These are phyloP conservation scores for Leptobrachium ailaonicum DNA, from an alignment of 2,113 vertebrate species.

Conservation along the genomic window DNA sequence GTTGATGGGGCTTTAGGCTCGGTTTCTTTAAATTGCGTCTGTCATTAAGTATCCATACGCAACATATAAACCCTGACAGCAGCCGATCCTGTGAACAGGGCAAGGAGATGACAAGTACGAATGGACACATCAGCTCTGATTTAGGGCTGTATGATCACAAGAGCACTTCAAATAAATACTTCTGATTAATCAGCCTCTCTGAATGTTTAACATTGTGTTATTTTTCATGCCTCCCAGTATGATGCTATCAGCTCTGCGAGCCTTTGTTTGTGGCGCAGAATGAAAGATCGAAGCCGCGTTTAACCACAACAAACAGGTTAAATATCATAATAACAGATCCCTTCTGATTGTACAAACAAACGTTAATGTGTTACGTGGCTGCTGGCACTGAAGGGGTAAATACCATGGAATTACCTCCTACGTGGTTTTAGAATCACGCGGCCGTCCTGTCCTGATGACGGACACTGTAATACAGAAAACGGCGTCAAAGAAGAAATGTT, in stretches of 20 bases:
- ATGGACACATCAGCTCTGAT: conserved; percentile 31
- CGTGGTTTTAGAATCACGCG: background rate
- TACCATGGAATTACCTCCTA: background rate
- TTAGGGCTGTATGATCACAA: conserved; percentile 32
- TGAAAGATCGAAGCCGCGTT: conserved; percentile 26
- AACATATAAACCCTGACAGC: conserved; percentile 11
- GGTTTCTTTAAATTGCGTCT: conserved; percentile 26
- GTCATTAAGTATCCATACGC: conserved; percentile 5
- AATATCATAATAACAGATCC: conserved; percentile 28
- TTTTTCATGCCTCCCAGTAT: conserved; percentile 18
- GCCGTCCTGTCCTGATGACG: conserved; percentile 13
- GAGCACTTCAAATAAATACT: conserved; percentile 39
- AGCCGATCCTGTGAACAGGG: conserved; percentile 1
- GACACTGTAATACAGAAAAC: conserved; percentile 25
- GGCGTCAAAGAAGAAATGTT: conserved; percentile 31
- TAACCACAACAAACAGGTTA: conserved; percentile 45
- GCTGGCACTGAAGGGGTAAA: conserved; percentile 23
- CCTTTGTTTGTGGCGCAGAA: conserved; percentile 29
- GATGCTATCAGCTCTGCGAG: conserved; percentile 22
- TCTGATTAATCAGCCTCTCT: conserved; percentile 30
- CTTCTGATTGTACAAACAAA: conserved; percentile 37
- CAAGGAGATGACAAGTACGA: conserved; percentile 39
- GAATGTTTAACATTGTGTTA: conserved; percentile 22
- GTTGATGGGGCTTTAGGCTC: background rate
- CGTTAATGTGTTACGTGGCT: background rate